Evolutionary conservation across 1,140 invertebrate genomes (phyloP), one percentile per base, ranked within the genome.

Genomic region (Ceratosolen fusciceps): DNA sequence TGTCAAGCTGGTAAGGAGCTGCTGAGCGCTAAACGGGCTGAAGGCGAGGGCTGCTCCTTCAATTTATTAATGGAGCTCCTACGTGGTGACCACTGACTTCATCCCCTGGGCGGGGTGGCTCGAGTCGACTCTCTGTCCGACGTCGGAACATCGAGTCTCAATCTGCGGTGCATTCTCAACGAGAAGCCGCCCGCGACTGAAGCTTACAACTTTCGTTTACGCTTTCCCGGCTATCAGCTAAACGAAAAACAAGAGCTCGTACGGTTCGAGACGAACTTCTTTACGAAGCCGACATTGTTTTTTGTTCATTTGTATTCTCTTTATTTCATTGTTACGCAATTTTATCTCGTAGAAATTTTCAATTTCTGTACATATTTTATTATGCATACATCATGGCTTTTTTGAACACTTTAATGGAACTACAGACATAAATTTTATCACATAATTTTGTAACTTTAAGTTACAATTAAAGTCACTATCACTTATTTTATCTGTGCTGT

Each of bases 1-100:
- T 98, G 96, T 91, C 96, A 98, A 92, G 95, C 97, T 79, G 96
- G 96, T 80, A 98, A 98, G 89, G 97, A 98, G 89, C 95, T 97
- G 93, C 91, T 97, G 78, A 94, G 94, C 86, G 92, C 93, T 21
- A 97, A 97, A 90, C 94, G 94, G 80, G 95, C 95, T 84, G 95
- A 98, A 87, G 93, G 95, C 47, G 95, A 96, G 84, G 96, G 96
- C 77, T 94, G 95, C 76, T 96, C 95, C 85, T 99, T 98, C 91
- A 98, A 98, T 89, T 92, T 99, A 80, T 92, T 98, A 74, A 98
- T 98, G 95, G 97, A 98, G 91, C 92, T 99, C 56, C 91, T 99
- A 56, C 93, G 97, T 88, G 97, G 96, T 83, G 96, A 98, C 90
- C 96, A 97, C 90, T 97, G 92, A 94, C 86, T 62, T 21, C 16